Evolutionary conservation across 2,888 invertebrate genomes (phyloP).

Genomic region (Bombylius discolor): DNA sequence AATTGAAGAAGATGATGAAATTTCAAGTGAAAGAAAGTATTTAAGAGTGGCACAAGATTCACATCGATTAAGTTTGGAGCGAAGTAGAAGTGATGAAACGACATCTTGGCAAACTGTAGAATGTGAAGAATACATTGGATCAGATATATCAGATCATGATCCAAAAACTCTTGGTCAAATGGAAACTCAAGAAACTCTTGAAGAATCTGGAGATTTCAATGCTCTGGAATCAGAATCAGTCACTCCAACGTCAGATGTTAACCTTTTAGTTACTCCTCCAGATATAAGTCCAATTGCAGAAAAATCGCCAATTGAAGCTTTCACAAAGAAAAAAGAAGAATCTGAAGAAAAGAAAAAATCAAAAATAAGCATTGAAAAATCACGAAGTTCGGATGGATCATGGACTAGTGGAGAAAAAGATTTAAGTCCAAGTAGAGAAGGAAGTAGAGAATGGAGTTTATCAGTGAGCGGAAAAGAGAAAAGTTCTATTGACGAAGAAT

Average conservation of each 20-base stretch:
- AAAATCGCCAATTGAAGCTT: constrained; percentile 31
- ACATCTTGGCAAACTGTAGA: constrained; percentile 55
- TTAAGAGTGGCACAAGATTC: constrained; percentile 27
- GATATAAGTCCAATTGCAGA: constrained; percentile 48
- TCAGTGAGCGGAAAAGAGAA: constrained; percentile 43
- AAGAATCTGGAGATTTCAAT: constrained; percentile 43
- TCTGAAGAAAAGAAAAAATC: constrained; percentile 12
- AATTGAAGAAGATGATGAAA: constrained; percentile 29
- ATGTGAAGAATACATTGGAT: constrained; percentile 51
- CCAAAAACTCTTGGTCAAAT: constrained; percentile 28
- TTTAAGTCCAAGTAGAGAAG: constrained; percentile 41
- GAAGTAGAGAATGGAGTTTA: constrained; percentile 40
- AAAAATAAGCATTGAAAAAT: constrained; percentile 54
- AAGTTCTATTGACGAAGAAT: constrained; percentile 55
- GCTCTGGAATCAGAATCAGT: constrained; percentile 37
- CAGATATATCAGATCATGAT: constrained; percentile 47
- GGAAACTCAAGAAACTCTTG: constrained; percentile 46
- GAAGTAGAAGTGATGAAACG: constrained; percentile 53
- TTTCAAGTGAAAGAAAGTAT: constrained; percentile 28
- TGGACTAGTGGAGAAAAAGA: constrained; percentile 71
- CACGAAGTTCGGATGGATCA: constrained; percentile 65
- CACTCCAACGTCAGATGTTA: constrained; percentile 31
- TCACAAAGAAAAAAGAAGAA: constrained; percentile 20
- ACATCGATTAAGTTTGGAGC: constrained; percentile 33
- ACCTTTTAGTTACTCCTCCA: constrained; percentile 48